Conservation (phyloP, 2,888 invertebrate genomes). For the Tipula vernalis region DNA sequence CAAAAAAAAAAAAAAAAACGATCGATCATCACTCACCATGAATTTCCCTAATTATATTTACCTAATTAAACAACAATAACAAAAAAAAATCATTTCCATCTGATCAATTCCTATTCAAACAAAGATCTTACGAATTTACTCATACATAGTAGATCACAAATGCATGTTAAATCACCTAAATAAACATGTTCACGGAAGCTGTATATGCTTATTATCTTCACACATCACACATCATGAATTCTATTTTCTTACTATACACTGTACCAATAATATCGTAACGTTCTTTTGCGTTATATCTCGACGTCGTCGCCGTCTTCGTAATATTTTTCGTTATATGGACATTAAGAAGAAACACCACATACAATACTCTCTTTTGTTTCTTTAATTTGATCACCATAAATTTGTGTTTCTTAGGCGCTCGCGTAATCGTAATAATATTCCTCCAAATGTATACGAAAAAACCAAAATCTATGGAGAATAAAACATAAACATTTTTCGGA, state of each 20-base stretch:
- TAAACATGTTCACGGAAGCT: background rate
- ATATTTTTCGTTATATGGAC: background rate
- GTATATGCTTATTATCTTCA: constrained; percentile 4
- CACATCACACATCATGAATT: background rate
- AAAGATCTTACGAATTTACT: background rate
- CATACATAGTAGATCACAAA: background rate
- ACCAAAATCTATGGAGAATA: background rate
- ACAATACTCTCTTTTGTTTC: background rate
- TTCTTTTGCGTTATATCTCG: background rate
- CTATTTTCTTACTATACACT: background rate
- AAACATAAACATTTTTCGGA: background rate
- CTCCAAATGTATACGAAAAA: background rate
- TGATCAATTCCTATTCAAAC: background rate
- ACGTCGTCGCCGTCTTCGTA: background rate
- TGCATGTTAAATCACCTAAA: constrained; percentile 4
- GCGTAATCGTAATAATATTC: background rate
- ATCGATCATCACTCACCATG: constrained; percentile 4
- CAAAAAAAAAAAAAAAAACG: background rate
- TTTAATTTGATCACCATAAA: background rate
- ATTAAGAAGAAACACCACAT: background rate
- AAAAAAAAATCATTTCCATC: background rate
- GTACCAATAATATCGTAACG: background rate
- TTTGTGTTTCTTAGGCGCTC: background rate
- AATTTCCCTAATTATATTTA: background rate
- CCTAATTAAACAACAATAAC: background rate